phyloP scores from a whole-genome alignment of 2,888 invertebrate species.

The Dasysyrphus albostriatus region DNA sequence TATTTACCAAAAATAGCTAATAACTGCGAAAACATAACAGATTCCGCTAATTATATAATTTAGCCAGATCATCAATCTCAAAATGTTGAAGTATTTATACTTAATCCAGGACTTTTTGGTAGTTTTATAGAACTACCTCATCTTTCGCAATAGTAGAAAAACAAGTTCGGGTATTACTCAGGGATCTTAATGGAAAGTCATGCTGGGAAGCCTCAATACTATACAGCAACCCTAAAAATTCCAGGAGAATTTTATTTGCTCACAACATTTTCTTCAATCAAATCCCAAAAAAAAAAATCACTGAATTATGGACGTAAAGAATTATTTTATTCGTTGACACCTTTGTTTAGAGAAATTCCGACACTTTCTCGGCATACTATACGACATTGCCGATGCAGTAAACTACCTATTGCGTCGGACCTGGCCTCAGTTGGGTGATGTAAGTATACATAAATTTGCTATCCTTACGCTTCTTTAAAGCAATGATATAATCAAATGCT shows the following conservation, averaged over 20 bases:
- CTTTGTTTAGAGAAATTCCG: slow-evolving; percentile 53
- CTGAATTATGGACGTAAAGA: slow-evolving; percentile 74
- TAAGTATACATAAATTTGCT: slow-evolving; percentile 84
- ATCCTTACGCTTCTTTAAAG: too few relatives aligned
- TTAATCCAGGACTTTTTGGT: slow-evolving; percentile 92
- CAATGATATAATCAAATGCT: too few relatives aligned
- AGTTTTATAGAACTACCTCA: slow-evolving; percentile 96
- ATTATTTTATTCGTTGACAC: slow-evolving; percentile 79
- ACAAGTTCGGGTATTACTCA: slow-evolving; percentile 93
- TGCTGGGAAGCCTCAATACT: slow-evolving; percentile 98
- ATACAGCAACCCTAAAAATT: slow-evolving; percentile 88
- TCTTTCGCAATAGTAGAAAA: slow-evolving; percentile 91
- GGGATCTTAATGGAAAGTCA: slow-evolving; percentile 96
- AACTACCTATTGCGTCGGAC: slow-evolving; percentile 92
- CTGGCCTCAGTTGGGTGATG: slow-evolving; percentile 95
- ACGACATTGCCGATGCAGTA: slow-evolving; percentile 89
- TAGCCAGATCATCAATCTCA: slow-evolving; percentile 93
- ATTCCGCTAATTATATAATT: slow-evolving; percentile 89
- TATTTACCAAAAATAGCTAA: slow-evolving; percentile 65
- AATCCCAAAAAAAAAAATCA: slow-evolving; percentile 61
- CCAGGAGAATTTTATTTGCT: slow-evolving; percentile 54
- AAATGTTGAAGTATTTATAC: slow-evolving; percentile 93
- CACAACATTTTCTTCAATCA: slow-evolving; percentile 64
- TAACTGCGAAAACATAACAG: slow-evolving; percentile 79
- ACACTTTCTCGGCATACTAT: slow-evolving; percentile 87